Percentiles rank a stretch among this genome's conserved stretches.
These are phyloP conservation scores for Nematostella vectensis DNA, from an alignment of 92 coral and sea anemone genomes.

Conservation along the genomic window DNA sequence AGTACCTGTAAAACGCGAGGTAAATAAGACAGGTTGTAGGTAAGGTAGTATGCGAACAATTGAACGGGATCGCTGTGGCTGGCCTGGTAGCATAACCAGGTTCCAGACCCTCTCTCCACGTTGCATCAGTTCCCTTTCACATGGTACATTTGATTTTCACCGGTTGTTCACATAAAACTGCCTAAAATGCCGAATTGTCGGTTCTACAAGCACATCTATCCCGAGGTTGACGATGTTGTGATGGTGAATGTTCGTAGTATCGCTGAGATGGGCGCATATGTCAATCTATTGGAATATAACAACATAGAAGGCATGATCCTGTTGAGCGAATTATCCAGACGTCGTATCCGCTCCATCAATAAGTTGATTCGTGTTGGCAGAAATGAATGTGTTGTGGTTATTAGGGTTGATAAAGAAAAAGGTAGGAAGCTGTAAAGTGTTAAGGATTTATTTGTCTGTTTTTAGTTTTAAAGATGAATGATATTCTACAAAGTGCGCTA, in stretches of 20 bases:
- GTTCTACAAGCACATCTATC: conserved; percentile 86
- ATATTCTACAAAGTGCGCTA: no score
- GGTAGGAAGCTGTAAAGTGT: conserved; percentile 47
- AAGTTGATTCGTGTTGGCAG: conserved; percentile 94
- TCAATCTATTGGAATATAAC: conserved; percentile 88
- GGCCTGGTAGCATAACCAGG: conserved; percentile 19
- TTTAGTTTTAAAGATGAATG: no score
- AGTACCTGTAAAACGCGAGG: no score
- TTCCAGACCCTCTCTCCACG: conserved; percentile 10
- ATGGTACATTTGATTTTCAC: conserved; percentile 19
- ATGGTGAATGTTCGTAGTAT: conserved; percentile 99
- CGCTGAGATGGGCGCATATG: conserved; percentile 99
- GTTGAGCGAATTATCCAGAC: conserved; percentile 88
- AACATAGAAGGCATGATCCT: conserved; percentile 98
- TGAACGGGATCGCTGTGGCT: no score
- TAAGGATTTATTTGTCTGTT: no score
- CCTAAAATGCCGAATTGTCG: conserved; percentile 57
- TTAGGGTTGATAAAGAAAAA: conserved; percentile 98
- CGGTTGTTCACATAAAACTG: background rate
- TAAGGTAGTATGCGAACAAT: no score
- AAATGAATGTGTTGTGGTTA: conserved; percentile 96
- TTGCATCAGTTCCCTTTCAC: conserved; percentile 69
- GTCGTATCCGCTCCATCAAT: conserved; percentile 95
- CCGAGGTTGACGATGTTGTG: conserved; percentile 99
- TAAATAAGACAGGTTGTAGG: no score